These are phyloP conservation scores for Lomographa bimaculata DNA, from an alignment of 2,888 invertebrate species.

Conservation along the genomic window DNA sequence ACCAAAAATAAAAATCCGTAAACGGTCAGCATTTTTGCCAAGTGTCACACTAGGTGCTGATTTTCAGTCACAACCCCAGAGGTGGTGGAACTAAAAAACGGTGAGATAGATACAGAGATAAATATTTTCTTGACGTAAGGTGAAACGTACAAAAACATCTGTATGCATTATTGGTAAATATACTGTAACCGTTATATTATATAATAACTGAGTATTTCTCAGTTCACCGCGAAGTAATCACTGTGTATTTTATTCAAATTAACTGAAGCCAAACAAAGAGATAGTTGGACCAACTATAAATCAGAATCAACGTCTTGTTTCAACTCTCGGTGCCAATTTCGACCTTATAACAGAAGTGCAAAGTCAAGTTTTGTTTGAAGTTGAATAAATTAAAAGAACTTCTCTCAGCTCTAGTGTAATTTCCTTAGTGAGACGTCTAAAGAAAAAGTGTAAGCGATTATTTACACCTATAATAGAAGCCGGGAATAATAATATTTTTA, in stretches of 20 bases:
- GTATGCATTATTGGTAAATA: too few species aligned
- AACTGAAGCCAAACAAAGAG: slow-evolving; percentile 58
- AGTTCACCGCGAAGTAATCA: not conserved
- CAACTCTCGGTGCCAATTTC: slow-evolving; percentile 28
- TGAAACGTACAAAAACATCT: too few species aligned
- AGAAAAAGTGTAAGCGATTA: slow-evolving; percentile 30
- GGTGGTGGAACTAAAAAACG: too few species aligned
- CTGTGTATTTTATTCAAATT: slow-evolving; percentile 56
- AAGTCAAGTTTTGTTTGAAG: slow-evolving; percentile 45
- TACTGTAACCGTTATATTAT: too few species aligned
- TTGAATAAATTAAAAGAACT: slow-evolving; percentile 56
- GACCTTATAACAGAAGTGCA: slow-evolving; percentile 37
- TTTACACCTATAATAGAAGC: too few species aligned
- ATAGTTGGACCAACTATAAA: slow-evolving; percentile 61
- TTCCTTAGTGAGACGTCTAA: slow-evolving; percentile 45
- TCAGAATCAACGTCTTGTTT: slow-evolving; percentile 46
- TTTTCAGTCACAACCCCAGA: too few species aligned
- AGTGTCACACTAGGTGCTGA: too few species aligned
- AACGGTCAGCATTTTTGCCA: too few species aligned
- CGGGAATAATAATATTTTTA: too few species aligned
- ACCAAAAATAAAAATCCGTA: too few species aligned
- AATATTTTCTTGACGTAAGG: too few species aligned
- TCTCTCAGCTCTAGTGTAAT: slow-evolving; percentile 53
- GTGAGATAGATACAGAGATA: too few species aligned
- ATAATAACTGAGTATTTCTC: not conserved